Conservation (phyloP, 2,888 invertebrate species). For the Plagiodera versicolora region DNA sequence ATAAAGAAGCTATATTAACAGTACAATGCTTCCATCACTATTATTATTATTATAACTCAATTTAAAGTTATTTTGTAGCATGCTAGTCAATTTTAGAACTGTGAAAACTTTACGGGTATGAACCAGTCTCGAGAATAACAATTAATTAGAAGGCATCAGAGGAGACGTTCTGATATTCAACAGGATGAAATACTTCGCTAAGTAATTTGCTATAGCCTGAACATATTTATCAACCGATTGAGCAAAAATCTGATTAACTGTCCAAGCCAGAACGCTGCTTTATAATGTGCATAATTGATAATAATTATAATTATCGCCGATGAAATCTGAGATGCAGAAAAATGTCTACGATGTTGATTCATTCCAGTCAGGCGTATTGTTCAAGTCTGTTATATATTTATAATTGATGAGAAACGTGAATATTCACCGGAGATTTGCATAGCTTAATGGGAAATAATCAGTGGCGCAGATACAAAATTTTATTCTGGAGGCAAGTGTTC, state of each 20-base stretch:
- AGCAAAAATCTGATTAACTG: background rate
- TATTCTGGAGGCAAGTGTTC: too few relatives aligned
- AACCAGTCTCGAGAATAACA: background rate
- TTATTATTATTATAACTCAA: too few relatives aligned
- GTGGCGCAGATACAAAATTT: background rate
- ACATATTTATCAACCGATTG: background rate
- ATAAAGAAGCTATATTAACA: too few relatives aligned
- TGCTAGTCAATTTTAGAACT: too few relatives aligned
- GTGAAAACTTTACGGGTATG: background rate
- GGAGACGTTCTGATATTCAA: background rate
- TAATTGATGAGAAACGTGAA: background rate
- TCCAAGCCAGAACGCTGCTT: background rate
- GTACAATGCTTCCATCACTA: too few relatives aligned
- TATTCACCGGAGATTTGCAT: background rate
- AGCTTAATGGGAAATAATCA: too few relatives aligned
- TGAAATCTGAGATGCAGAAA: background rate
- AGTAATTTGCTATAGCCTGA: background rate
- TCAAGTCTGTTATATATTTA: too few relatives aligned
- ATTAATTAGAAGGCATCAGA: background rate
- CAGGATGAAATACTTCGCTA: background rate
- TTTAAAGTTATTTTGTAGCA: too few relatives aligned
- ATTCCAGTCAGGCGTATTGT: too few relatives aligned
- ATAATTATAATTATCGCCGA: background rate
- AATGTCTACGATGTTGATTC: background rate
- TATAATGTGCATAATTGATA: background rate